A percentile compares a stretch with the other conserved stretches of the same genome.
Evolutionary conservation across 2,888 invertebrate species (phyloP).

Genomic region (Teinopalpus imperialis): DNA sequence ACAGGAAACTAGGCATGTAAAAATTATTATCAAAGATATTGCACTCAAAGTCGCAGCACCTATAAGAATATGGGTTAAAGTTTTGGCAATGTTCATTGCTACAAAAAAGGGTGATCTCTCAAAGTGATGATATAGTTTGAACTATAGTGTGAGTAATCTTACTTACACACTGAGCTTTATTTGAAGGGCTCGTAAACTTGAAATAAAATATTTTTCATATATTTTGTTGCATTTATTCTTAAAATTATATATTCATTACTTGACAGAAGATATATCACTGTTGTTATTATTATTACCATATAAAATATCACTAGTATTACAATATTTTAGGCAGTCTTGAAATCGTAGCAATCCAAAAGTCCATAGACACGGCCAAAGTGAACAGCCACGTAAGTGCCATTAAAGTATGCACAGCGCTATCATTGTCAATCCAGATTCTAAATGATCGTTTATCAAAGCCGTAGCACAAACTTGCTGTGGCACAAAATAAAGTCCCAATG

Average conservation of each 20-base stretch:
- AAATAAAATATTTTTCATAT: too few relatives aligned
- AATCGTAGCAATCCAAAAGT: slow-evolving; percentile 39
- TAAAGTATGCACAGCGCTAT: slow-evolving; percentile 29
- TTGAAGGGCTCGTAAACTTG: too few relatives aligned
- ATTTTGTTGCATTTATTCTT: too few relatives aligned
- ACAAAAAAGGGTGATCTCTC: slow-evolving; percentile 22
- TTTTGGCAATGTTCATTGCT: slow-evolving; percentile 28
- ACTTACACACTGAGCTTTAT: too few relatives aligned
- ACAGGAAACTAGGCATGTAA: slow-evolving; percentile 24
- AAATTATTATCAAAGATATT: slow-evolving; percentile 24
- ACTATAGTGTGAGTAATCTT: too few relatives aligned
- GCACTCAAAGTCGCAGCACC: slow-evolving; percentile 35
- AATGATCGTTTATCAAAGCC: slow-evolving; percentile 41
- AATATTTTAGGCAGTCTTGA: too few relatives aligned
- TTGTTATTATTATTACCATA: too few relatives aligned
- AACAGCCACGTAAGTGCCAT: slow-evolving; percentile 29
- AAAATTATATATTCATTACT: too few relatives aligned
- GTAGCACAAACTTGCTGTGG: slow-evolving; percentile 41
- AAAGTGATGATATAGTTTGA: slow-evolving; percentile 10
- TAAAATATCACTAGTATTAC: too few relatives aligned
- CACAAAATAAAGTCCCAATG: slow-evolving; percentile 38
- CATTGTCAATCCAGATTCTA: slow-evolving; percentile 38
- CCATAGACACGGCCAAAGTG: slow-evolving; percentile 40
- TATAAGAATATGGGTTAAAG: slow-evolving; percentile 33
- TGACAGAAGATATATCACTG: too few relatives aligned